Percentiles rank a stretch among this genome's conserved stretches.
Evolutionary conservation across 1,140 invertebrate species (phyloP).

Genomic region (Platorchestia sp.): DNA sequence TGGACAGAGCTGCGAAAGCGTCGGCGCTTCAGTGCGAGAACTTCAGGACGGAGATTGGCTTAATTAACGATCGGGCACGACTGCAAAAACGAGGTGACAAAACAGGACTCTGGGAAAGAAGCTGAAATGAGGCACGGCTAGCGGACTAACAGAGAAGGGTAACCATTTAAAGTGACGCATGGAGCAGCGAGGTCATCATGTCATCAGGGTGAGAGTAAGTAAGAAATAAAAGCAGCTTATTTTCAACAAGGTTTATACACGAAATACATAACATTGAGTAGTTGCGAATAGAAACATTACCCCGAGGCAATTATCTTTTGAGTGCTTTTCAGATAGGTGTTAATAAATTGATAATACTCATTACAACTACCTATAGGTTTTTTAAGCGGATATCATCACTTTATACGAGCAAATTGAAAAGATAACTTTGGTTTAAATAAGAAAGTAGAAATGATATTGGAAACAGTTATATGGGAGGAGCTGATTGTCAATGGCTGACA

Average conservation of each 20-base stretch:
- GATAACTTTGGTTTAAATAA: too few species aligned
- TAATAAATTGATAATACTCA: too few species aligned
- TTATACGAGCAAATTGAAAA: too few species aligned
- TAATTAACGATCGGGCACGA: conserved; percentile 24
- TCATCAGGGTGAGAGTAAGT: background rate
- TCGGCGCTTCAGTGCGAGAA: background rate
- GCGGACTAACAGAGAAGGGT: background rate
- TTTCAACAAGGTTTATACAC: too few species aligned
- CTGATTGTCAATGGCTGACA: too few species aligned
- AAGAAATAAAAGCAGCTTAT: background rate
- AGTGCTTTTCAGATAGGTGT: too few species aligned
- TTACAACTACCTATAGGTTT: too few species aligned
- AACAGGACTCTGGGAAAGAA: background rate
- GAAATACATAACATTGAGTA: background rate
- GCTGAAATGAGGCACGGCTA: background rate
- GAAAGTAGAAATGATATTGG: too few species aligned
- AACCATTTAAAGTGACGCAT: background rate
- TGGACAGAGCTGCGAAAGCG: background rate
- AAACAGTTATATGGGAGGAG: too few species aligned
- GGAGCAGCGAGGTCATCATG: background rate
- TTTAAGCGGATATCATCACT: too few species aligned
- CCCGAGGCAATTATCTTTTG: too few species aligned
- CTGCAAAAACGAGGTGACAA: conserved; percentile 16
- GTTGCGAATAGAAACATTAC: too few species aligned
- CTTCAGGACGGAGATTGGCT: background rate